Evolutionary conservation across 2,888 invertebrate species (phyloP).

Genomic region (Cryptocephalus moraei): DNA sequence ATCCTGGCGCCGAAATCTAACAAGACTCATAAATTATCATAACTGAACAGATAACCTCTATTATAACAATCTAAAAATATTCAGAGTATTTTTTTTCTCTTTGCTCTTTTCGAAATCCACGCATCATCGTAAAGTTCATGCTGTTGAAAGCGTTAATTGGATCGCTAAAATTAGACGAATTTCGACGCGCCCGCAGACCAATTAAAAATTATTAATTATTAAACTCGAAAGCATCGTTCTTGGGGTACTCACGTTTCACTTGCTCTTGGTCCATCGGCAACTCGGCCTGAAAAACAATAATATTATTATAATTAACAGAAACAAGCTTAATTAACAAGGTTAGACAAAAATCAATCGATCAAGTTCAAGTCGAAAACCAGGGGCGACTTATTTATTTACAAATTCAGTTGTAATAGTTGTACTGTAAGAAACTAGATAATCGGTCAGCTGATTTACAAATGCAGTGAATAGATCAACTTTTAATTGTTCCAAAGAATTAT

Average conservation of each 20-base stretch:
- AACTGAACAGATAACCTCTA: background rate
- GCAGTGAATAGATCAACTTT: no score
- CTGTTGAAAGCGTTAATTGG: no score
- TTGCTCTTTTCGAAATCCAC: background rate
- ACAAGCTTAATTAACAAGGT: no score
- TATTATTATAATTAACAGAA: no score
- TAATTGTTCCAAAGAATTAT: no score
- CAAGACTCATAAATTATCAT: slow-evolving; percentile 2
- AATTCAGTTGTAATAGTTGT: no score
- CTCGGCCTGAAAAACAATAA: slow-evolving; percentile 25
- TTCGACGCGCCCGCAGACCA: background rate
- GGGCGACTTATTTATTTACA: no score
- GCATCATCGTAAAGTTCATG: no score
- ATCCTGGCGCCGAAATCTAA: slow-evolving; percentile 1
- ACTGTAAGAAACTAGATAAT: no score
- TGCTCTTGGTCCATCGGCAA: slow-evolving; percentile 30
- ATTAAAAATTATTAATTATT: background rate
- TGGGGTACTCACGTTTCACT: slow-evolving; percentile 31
- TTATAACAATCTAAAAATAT: slow-evolving; percentile 1
- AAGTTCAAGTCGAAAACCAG: no score
- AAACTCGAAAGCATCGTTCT: background rate
- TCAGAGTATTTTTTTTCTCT: background rate
- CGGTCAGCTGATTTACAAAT: no score
- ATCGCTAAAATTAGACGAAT: background rate
- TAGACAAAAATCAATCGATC: no score